phyloP scores from a whole-genome alignment of 2,888 invertebrate species.

The Lumbricus terrestris region DNA sequence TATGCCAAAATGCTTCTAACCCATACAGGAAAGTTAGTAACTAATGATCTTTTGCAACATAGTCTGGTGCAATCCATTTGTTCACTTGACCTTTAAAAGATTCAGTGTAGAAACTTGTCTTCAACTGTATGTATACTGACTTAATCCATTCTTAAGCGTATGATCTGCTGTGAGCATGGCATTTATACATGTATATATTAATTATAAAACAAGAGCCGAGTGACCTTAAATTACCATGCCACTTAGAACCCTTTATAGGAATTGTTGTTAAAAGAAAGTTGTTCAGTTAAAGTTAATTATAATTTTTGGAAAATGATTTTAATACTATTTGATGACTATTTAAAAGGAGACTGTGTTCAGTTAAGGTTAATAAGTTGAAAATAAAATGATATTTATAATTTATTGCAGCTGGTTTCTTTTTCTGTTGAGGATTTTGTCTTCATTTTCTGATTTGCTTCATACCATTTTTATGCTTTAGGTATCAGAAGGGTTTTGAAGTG shows the following conservation, averaged over 20 bases:
- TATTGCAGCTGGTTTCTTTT: neutral
- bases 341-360: neutral
- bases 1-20: no score
- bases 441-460: neutral
- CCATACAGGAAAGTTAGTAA: no score
- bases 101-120: no score
- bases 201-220: no score
- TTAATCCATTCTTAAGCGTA: no score
- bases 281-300: neutral
- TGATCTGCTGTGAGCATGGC: no score
- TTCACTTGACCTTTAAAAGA: no score
- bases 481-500: constrained; percentile 89
- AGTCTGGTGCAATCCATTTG: no score
- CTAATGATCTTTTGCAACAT: no score
- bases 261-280: neutral
- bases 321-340: neutral
- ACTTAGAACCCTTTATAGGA: neutral
- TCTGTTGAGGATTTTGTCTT: neutral
- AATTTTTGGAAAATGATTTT: neutral
- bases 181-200: no score
- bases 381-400: neutral
- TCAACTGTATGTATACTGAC: no score
- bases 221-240: no score
- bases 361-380: neutral
- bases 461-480: constrained; percentile 59